phyloP scores from a whole-genome alignment of 2,797 vertebrate species.

The Clangula hyemalis region DNA sequence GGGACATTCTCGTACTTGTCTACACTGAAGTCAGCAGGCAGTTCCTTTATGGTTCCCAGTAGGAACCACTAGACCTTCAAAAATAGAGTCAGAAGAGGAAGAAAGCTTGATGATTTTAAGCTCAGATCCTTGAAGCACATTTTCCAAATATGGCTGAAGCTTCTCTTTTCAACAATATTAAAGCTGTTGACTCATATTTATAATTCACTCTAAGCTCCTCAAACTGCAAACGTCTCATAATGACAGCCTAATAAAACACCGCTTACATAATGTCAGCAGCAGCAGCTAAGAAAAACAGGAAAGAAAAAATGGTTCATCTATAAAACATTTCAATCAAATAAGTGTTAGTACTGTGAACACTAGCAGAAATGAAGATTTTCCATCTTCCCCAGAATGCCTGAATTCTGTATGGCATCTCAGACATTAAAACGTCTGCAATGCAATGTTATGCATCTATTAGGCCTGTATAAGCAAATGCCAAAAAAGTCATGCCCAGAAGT shows the following conservation, averaged over 20 bases:
- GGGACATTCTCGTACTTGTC: neutral
- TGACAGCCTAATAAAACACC: conserved; percentile 2
- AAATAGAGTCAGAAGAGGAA: neutral
- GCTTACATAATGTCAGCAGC: conserved; percentile 17
- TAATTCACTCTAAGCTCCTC: conserved; percentile 46
- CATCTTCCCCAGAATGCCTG: neutral
- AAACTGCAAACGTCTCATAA: conserved; percentile 2
- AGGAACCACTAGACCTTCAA: neutral
- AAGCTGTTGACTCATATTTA: conserved; percentile 42
- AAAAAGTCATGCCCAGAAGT: neutral
- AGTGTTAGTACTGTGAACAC: neutral
- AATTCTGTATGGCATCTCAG: neutral
- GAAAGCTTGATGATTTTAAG: neutral
- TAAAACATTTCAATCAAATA: neutral
- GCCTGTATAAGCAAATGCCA: neutral
- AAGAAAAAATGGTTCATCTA: neutral
- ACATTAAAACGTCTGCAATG: neutral
- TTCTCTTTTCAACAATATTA: conserved; percentile 28
- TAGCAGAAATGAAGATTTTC: neutral
- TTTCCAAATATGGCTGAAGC: neutral
- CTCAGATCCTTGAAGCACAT: neutral
- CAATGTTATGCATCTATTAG: neutral
- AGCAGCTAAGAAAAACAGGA: neutral
- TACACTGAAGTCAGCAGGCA: neutral
- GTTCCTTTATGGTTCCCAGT: neutral